These are phyloP conservation scores for Tanytarsus gracilentus DNA, from an alignment of 2,888 invertebrate species.

Conservation along the genomic window DNA sequence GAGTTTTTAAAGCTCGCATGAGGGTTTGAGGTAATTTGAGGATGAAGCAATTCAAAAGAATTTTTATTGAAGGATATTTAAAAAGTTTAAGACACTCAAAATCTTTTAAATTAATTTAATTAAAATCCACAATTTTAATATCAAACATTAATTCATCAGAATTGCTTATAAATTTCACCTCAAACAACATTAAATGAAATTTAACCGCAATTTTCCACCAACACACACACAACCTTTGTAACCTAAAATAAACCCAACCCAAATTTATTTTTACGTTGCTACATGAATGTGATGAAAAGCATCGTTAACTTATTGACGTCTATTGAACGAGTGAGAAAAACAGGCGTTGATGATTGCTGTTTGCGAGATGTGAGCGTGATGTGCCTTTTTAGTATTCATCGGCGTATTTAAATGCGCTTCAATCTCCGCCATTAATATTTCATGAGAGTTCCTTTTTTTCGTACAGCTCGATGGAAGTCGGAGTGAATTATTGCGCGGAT, in stretches of 20 bases:
- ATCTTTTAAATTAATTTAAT: no score
- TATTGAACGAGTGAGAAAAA: background rate
- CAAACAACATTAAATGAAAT: no score
- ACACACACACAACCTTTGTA: no score
- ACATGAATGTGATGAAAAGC: background rate
- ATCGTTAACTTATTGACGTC: background rate
- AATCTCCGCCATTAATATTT: constrained; percentile 16
- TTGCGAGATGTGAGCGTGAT: background rate
- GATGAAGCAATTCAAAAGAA: no score
- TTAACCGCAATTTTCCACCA: no score
- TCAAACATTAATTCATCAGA: no score
- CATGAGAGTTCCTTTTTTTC: background rate
- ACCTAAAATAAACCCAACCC: background rate
- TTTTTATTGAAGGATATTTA: no score
- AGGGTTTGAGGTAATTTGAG: no score
- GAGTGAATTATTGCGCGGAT: background rate
- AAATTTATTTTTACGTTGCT: background rate
- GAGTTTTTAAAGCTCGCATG: no score
- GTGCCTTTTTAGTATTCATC: background rate
- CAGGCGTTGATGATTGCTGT: background rate
- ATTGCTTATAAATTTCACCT: no score
- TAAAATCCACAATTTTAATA: no score
- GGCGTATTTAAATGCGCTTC: background rate
- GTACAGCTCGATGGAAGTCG: background rate
- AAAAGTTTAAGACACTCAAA: no score